Base-by-base conservation (phyloP, 1,140 invertebrate genomes). In the Drosophila bifasciata region DNA sequence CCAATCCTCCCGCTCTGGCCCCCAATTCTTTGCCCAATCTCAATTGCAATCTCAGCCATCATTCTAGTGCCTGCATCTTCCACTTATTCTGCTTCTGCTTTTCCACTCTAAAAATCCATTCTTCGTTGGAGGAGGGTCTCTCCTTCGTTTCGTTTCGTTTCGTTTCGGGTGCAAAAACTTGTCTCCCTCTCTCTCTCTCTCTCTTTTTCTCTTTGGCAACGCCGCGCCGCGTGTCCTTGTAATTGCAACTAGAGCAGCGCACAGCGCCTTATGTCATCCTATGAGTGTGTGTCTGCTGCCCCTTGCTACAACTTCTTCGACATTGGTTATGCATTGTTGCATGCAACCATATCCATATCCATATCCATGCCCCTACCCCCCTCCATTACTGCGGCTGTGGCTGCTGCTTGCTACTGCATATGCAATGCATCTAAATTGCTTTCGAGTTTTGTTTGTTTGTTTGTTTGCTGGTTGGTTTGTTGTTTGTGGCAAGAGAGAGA, bases 361-460 rank as follows among this genome's bases (percentile, higher is more conserved):
- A 46, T 61, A 43, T 40, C 51, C 58, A n/a, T n/a, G n/a, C n/a
- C n/a, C n/a, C n/a, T n/a, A n/a, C n/a, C n/a, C n/a, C n/a, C n/a
- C n/a, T n/a, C n/a, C n/a, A n/a, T 43, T 11, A 11, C 28, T 11
- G 9, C 28, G 3, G 28, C 28, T 32, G 25, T 7, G 7, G 7
- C 25, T 9, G 7, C 25, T 28, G 25, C 25, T 9, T 66, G 52
- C 68, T 48, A 28, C 60, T 63, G 63, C 74, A 76, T 71, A 63
- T 81, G 67, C 71, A 73, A 63, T 69, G 75, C 68, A 61, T 55
- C 77, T 80, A 85, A 85, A 85, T 85, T 85, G 80, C 80, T 85
- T 85, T 85, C 73, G 68, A 86, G 81, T 80, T 68, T 32, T 67
- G 61, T 53, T 85, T 80, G 81, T 67, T 32, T 66, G 64, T 53